phyloP scores from a whole-genome alignment of 1,140 invertebrate species.

The Drosophila suzukii region DNA sequence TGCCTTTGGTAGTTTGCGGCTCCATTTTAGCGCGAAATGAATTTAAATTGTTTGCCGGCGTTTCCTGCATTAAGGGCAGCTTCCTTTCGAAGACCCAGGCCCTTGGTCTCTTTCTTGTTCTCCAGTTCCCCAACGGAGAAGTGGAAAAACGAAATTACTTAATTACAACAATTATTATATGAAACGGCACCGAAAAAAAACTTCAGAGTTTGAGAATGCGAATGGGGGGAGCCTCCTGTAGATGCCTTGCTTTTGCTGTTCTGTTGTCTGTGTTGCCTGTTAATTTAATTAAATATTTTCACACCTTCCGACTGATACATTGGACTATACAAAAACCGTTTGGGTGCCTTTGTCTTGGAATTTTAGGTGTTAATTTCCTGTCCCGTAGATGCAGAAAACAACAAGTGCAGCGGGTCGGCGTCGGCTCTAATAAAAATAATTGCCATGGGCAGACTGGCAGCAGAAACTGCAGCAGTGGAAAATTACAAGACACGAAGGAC shows the following conservation, averaged over 20 bases:
- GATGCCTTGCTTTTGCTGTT: slow-evolving; percentile 16
- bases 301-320: slow-evolving; percentile 71
- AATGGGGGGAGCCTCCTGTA: slow-evolving; percentile 31
- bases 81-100: slow-evolving; percentile 50
- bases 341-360: slow-evolving; percentile 28
- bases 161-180: slow-evolving; percentile 83
- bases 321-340: slow-evolving; percentile 14
- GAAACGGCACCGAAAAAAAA: slow-evolving; percentile 46
- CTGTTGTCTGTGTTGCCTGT: slow-evolving; percentile 59
- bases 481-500: slow-evolving; percentile 64
- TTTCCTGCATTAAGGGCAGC: slow-evolving; percentile 73
- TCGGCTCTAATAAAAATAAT: slow-evolving; percentile 75
- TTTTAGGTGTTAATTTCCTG: slow-evolving; percentile 78
- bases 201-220: slow-evolving; percentile 23
- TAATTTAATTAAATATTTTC: slow-evolving; percentile 84
- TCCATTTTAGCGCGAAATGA: slow-evolving; percentile 78
- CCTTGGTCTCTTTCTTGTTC: not conserved
- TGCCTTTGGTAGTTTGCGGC: slow-evolving; percentile 77
- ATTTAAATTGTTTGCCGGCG: slow-evolving; percentile 79
- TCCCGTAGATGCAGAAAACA: slow-evolving; percentile 48
- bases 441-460: slow-evolving; percentile 40
- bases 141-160: slow-evolving; percentile 72
- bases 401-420: slow-evolving; percentile 40
- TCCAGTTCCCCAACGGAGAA: slow-evolving; percentile 18
- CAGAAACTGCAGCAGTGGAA: slow-evolving; percentile 31